Evolutionary conservation across 2,888 invertebrate species (phyloP), one percentile per base, ranked within the genome.

Genomic region (Anthophora plumipes): DNA sequence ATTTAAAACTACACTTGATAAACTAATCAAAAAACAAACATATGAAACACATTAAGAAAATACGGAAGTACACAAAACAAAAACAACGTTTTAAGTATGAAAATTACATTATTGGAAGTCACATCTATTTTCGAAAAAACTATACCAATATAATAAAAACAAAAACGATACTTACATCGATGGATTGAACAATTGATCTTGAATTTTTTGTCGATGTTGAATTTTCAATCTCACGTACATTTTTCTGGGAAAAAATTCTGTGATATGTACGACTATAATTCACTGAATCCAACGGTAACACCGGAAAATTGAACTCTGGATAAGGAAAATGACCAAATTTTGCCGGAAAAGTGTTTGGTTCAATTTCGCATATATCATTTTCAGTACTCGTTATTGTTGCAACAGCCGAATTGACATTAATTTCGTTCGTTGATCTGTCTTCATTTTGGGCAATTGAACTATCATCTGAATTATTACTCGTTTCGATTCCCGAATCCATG

Each of bases 401-500:
- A 12, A 79, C n/a, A 14, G 66, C 14, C 11, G 76, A 60, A 48
- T 46, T 48, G n/a, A 60, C 54, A 52, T 41, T 43, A 0, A 69
- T 66, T 52, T 77, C 77, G 22, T 55, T 60, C 4, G 50, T 31
- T 1, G 50, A 31, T 3, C 70, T 43, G 22, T 68, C 70, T 31
- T 87, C 87, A 22, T 89, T 84, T 67, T 89, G 89, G 48, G 88
- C 83, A 43, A 89, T 89, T 4, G 89, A 91, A 84, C 93, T 95
- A 92, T 96, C 96, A 91, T 96, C 96, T 89, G 96, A 96, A 93
- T 96, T 96, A 91, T 96, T 96, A 84, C 96, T 96, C 63, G 96
- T 96, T 89, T 96, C 96, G 55, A 96, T 96, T 69, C 96, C 96
- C 52, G 96, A 96, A 94, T 96, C 96, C 82, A 95, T 94, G 92